Conservation (phyloP, 2,113 vertebrate species). For the Perca schrenkii region DNA sequence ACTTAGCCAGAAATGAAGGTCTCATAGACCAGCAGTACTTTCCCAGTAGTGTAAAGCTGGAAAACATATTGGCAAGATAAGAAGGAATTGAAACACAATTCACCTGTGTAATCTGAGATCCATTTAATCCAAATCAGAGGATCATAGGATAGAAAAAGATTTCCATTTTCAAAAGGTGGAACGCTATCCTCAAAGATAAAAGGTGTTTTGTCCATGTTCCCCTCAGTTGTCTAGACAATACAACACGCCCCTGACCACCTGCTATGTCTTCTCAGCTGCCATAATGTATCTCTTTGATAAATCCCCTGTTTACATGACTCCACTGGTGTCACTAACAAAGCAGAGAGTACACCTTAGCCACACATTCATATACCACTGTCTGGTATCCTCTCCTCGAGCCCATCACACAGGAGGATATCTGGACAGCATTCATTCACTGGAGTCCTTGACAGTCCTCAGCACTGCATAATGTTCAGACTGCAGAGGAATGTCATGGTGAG, state of each 20-base stretch:
- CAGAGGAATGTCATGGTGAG: constrained; percentile 81
- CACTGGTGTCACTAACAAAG: constrained; percentile 55
- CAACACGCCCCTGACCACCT: constrained; percentile 75
- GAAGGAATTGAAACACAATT: constrained; percentile 19
- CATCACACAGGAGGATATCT: constrained; percentile 68
- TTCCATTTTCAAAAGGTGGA: constrained; percentile 68
- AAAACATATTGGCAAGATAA: background rate
- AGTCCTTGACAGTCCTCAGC: constrained; percentile 78
- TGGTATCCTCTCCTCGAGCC: constrained; percentile 50
- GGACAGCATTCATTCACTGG: constrained; percentile 67
- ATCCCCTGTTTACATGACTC: constrained; percentile 72
- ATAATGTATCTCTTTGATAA: constrained; percentile 68
- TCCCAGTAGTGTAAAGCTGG: background rate
- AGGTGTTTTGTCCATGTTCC: constrained; percentile 48
- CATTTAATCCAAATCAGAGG: constrained; percentile 48
- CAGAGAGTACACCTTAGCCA: constrained; percentile 38
- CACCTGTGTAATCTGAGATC: constrained; percentile 26
- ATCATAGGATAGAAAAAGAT: constrained; percentile 54
- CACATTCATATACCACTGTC: constrained; percentile 32
- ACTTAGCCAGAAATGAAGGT: constrained; percentile 39
- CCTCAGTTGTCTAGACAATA: constrained; percentile 74
- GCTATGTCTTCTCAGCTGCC: constrained; percentile 72
- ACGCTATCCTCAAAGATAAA: constrained; percentile 64
- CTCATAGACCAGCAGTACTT: background rate
- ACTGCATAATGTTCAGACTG: constrained; percentile 74